Evolutionary conservation across 2,797 vertebrate species (phyloP), one percentile per base, ranked within the genome.

Genomic region (Momotus momota): DNA sequence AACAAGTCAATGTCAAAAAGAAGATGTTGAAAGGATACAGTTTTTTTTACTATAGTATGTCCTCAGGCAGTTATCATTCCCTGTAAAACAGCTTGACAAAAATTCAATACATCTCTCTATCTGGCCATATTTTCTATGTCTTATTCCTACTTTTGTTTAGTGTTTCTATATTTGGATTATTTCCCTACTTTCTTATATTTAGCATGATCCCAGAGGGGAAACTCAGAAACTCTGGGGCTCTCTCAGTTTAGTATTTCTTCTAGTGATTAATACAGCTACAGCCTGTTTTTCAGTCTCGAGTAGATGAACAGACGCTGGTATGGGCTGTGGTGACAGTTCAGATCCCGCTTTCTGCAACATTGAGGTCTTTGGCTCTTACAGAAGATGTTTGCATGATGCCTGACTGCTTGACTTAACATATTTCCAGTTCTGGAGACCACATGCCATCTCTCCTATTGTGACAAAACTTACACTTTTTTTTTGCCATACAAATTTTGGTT

Each of bases 391-490:
- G 2, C 1, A 5, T 27, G 55, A 5, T 45, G 26, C 38, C 43
- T 26, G 26, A 9, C 49, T 52, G 10, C 43, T 78, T 55, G 48
- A 1, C 35, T 81, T 51, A 6, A 7, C 12, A 5, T 12, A 5
- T 26, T 14, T 38, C 21, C 33, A 19, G 25, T 19, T 74, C 52
- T 40, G 58, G 9, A 18, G 60, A 35, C 15, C 11, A 12, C 0
- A 0, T 51, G 3, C 19, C 31, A 15, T 22, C 48, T 65, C 14
- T 23, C 6, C 15, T 27, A 0, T 4, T 10, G 27, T 38, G 41
- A 5, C 61, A 65, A 1, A 54, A 1, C 2, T 2, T 7, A 2
- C 2, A 0, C 0, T 0, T 9, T 40, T 35, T 35, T 35, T 21
- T 31, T 35, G 48, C 27, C 2, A 0, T 4, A 6, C n/a, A 7